phyloP scores from a whole-genome alignment of 2,113 vertebrate species.

The Atherinomorus stipes region DNA sequence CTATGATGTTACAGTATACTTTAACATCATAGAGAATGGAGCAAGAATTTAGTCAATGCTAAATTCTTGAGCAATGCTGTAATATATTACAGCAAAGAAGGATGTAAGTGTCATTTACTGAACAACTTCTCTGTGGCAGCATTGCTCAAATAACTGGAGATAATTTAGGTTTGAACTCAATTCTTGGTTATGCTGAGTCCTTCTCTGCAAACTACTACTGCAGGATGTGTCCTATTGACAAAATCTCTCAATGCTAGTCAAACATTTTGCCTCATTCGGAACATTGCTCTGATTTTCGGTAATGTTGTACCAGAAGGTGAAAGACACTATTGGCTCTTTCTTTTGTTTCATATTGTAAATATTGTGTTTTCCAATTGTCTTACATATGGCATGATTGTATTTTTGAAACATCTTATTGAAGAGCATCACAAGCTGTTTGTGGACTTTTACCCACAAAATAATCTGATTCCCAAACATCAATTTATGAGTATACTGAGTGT shows the following conservation, averaged over 20 bases:
- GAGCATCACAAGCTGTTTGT: neutral
- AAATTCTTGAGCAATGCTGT: too few relatives aligned
- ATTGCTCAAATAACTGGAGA: too few relatives aligned
- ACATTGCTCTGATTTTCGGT: slow-evolving; percentile 9
- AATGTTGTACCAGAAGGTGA: slow-evolving; percentile 5
- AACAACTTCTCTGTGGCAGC: slow-evolving; percentile 6
- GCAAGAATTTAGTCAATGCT: too few relatives aligned
- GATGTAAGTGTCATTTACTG: slow-evolving; percentile 8
- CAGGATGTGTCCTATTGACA: slow-evolving; percentile 11
- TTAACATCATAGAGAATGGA: too few relatives aligned
- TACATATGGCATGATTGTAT: neutral
- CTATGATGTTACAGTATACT: too few relatives aligned
- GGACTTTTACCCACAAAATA: slow-evolving; percentile 6
- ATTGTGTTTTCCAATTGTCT: neutral
- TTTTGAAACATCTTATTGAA: too few relatives aligned
- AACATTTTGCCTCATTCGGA: slow-evolving; percentile 11
- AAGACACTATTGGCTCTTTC: neutral
- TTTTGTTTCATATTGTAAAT: neutral
- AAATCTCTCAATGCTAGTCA: slow-evolving; percentile 11
- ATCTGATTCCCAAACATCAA: neutral
- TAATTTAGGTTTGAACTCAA: too few relatives aligned
- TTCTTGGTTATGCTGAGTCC: slow-evolving; percentile 25
- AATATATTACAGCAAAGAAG: slow-evolving; percentile 8
- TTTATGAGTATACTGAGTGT: slow-evolving; percentile 8
- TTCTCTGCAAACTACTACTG: slow-evolving; percentile 7